Evolutionary conservation across 1,140 invertebrate species (phyloP), one percentile per base, ranked within the genome.

Genomic region (Amyelois transitella): DNA sequence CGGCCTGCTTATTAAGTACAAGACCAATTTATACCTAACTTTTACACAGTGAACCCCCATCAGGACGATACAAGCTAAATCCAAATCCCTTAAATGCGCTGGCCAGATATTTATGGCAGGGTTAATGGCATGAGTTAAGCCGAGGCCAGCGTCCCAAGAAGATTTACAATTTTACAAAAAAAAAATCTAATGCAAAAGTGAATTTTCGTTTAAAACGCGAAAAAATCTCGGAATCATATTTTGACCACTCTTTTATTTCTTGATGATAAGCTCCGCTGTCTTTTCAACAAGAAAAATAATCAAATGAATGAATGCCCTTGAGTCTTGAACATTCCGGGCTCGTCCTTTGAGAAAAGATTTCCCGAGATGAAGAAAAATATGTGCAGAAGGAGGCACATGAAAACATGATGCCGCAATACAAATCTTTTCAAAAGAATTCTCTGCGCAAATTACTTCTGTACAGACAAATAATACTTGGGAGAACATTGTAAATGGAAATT

Each of bases 91-190:
- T 77, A 77, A 86, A 84, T 77, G 77, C 77, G 74, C 65, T 75
- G 69, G 70, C 72, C 80, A 74, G 72, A 83, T 83, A 86, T 86
- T 85, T 86, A 86, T 82, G 71, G 78, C 66, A 72, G 68, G 74
- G 74, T 80, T 84, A 81, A 82, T 78, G 77, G 75, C 71, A 72
- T 61, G 71, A 66, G 63, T 69, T 73, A 79, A 73, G 67, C 64
- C 72, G 58, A 59, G 64, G 68, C 67, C 68, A 64, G 59, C 55
- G 67, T 64, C 66, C 71, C 67, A 57, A 56, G 50, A 62, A 71
- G 62, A 64, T 69, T 70, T 61, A 57, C 58, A 64, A 65, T 53
- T 48, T 63, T 60, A 21, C 19, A 48, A 48, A 51, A 25, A 51
- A 25, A 19, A 38, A 49, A n/a, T 8, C 45, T 22, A 18, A 22